Evolutionary conservation across 1,140 invertebrate genomes (phyloP).

Genomic region (Hyposmocoma kahamanoa): DNA sequence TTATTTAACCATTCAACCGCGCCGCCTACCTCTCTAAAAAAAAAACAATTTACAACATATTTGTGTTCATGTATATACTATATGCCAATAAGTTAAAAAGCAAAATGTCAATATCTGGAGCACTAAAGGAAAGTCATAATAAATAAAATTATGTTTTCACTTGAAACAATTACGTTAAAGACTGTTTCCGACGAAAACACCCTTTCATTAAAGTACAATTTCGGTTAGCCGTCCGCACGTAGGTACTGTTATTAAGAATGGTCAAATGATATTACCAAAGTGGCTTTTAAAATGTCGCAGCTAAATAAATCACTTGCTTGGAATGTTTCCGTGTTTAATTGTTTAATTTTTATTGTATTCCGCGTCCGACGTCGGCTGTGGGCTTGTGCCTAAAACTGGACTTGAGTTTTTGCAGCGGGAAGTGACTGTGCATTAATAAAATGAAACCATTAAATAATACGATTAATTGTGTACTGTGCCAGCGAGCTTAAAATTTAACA

Average conservation of each 20-base stretch:
- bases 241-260: constrained; percentile 12
- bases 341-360: too few relatives aligned
- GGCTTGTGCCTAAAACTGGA: too few relatives aligned
- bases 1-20: not conserved
- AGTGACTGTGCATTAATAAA: too few relatives aligned
- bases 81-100: too few relatives aligned
- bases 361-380: too few relatives aligned
- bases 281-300: constrained; percentile 23
- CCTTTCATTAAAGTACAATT: constrained; percentile 55
- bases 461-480: too few relatives aligned
- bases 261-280: constrained; percentile 39
- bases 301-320: constrained; percentile 20
- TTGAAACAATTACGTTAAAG: constrained; percentile 54
- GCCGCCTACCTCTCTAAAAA: not conserved
- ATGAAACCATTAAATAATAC: too few relatives aligned
- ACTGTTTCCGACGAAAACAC: constrained; percentile 35
- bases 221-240: constrained; percentile 31
- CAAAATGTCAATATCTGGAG: constrained; percentile 59
- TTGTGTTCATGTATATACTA: too few relatives aligned
- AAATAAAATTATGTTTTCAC: constrained; percentile 54
- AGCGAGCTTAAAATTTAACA: too few relatives aligned
- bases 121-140: constrained; percentile 54
- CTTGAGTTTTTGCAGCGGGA: too few relatives aligned
- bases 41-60: too few relatives aligned
- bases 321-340: too few relatives aligned